phyloP scores from a whole-genome alignment of 1,140 invertebrate genomes.

The Penaeus japonicus region DNA sequence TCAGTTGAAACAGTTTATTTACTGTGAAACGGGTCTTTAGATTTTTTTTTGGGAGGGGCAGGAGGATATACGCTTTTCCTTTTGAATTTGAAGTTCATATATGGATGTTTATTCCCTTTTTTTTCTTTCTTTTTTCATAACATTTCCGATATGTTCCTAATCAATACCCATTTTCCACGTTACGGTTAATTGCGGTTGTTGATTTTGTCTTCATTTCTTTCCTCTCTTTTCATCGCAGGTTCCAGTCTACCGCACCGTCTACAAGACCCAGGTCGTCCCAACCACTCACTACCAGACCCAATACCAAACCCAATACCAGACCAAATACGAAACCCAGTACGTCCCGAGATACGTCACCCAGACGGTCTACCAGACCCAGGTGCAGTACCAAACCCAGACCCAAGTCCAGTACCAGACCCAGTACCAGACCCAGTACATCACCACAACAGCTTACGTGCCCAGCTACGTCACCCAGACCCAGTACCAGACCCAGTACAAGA shows the following conservation, averaged over 20 bases:
- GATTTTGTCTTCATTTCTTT: background rate
- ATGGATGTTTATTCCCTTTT: too few relatives aligned
- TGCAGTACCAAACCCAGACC: constrained; percentile 27
- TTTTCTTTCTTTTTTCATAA: too few relatives aligned
- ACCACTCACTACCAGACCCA: constrained; percentile 6
- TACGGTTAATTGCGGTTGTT: too few relatives aligned
- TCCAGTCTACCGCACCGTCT: constrained; percentile 25
- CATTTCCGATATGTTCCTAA: too few relatives aligned
- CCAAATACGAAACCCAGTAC: constrained; percentile 27
- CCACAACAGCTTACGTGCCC: background rate
- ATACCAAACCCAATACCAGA: constrained; percentile 31
- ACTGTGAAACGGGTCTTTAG: background rate
- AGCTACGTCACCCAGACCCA: background rate
- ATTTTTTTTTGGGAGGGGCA: background rate
- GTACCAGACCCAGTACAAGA: background rate
- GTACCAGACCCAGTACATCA: constrained; percentile 19
- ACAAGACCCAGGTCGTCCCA: constrained; percentile 13
- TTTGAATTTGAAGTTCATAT: too few relatives aligned
- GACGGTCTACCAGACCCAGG: constrained; percentile 25
- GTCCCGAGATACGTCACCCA: constrained; percentile 27
- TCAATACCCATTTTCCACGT: too few relatives aligned
- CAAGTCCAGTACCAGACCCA: constrained; percentile 16
- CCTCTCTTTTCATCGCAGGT: background rate
- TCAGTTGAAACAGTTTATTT: background rate
- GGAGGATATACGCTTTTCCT: too few relatives aligned